Evolutionary conservation across 2,797 vertebrate species (phyloP), one percentile per base, ranked within the genome.

Genomic region (Trachops cirrhosus): DNA sequence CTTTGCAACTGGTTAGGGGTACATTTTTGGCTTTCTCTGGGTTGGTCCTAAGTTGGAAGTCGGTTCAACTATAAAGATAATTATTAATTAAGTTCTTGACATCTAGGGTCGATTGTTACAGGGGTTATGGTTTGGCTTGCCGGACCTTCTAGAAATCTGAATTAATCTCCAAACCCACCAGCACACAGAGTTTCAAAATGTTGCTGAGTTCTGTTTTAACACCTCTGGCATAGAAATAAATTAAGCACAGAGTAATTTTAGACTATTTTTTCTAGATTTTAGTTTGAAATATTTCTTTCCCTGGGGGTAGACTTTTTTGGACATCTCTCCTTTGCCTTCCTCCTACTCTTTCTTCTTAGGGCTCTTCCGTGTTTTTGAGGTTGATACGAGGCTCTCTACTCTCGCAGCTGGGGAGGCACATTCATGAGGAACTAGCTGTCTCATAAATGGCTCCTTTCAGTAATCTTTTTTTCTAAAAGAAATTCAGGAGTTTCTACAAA

Each of bases 401-500:
- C 37, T 39, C 21, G 64, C 32, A 39, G 48, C 16, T 34, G 32
- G 39, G 9, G 21, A 50, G 21, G 39, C 37, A 68, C 26, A 71
- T 67, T 46, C 24, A 29, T 48, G 21, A 86, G 24, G 18, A 74
- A 41, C 29, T 68, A 64, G 68, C 24, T 62, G 29, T 37, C 73
- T 41, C 59, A 78, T 80, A 79, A n/a, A 62, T 85, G 59, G 18
- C 16, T 91, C 79, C 59, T 93, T 79, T 80, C 34, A 77, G 39
- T 57, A 95, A 29, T 52, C 59, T 46, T 93, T 26, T 93, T 95
- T 85, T 52, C 44, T 75, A 77, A 83, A 44, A 59, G 37, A 94
- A 91, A 92, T 50, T 92, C 29, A 52, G 39, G 44, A 74, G 11
- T 74, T 95, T 96, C 57, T 95, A 78, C 37, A 84, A 95, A 82